These are phyloP conservation scores for Cynocephalus volans DNA, from an alignment of 2,113 vertebrate species.

Conservation along the genomic window DNA sequence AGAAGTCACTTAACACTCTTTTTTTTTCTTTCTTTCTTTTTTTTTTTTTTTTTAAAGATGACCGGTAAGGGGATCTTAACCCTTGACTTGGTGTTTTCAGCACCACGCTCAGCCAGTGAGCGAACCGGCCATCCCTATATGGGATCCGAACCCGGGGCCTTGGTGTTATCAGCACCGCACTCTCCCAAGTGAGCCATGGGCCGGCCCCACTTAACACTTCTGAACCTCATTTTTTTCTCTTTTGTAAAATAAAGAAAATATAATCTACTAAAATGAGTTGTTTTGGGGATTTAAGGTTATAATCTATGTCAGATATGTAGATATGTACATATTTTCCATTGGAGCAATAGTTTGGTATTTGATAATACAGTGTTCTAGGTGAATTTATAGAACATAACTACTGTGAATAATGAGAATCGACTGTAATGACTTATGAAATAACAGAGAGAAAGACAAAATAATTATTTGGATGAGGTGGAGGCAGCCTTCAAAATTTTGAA, in stretches of 20 bases:
- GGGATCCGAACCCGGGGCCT: too few species aligned
- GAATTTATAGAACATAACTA: constrained; percentile 2
- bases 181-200: too few species aligned
- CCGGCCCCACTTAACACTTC: background rate
- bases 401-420: constrained; percentile 18
- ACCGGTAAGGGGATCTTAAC: too few species aligned
- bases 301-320: background rate
- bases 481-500: constrained; percentile 43
- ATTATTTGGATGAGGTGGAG: background rate
- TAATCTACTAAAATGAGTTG: background rate
- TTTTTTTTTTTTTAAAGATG: too few species aligned
- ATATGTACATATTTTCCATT: background rate
- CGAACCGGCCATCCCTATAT: too few species aligned
- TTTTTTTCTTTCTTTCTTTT: too few species aligned
- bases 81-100: too few species aligned
- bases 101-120: too few species aligned
- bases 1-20: constrained; percentile 17
- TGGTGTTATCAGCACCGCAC: too few species aligned
- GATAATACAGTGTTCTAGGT: background rate
- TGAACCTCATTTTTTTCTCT: constrained; percentile 32
- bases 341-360: background rate
- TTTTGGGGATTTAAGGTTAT: constrained; percentile 55
- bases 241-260: constrained; percentile 49
- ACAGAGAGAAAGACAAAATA: background rate
- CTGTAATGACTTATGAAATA: constrained; percentile 26